Evolutionary conservation across 2,797 vertebrate genomes (phyloP), one percentile per base, ranked within the genome.

Genomic region (Echeneis naucrates): DNA sequence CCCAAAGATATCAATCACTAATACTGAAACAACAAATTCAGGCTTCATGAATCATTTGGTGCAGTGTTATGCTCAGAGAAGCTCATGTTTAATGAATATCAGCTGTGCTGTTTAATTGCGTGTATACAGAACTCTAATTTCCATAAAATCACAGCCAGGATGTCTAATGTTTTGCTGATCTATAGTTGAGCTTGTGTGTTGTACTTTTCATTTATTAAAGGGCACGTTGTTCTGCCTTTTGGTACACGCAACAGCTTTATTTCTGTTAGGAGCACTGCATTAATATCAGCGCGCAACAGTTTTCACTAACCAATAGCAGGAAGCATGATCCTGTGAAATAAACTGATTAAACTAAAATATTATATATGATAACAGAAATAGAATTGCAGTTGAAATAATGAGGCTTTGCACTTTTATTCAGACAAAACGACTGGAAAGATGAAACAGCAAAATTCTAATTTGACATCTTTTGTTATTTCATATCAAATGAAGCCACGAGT

Each of bases 21-120:
- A 65, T 60, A 82, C 32, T 48, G 52, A 78, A 77, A 73, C 48
- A 78, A 63, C 32, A 66, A 52, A 75, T 80, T 57, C 24, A 13
- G 53, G 53, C 63, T 81, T 73, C 44, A 71, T 73, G 58, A 75
- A 77, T 44, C 56, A 1, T 76, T 77, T 17, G 75, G 70, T 9
- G 16, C 51, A 68, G 44, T 64, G 68, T 80, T 82, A 86, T 81
- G 88, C 71, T 87, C 68, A 69, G 69, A 82, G 53, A 80, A 68
- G 35, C 63, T 88, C 79, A 78, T 88, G 60, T 84, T 82, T 86
- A 86, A 87, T 87, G 72, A 88, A 82, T 85, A 81, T 78, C 69
- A 84, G 56, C 53, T 61, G 50, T 69, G 70, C 69, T 75, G 33
- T 87, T 74, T 88, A 87, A 86, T 77, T 84, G 56, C 72, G 76